Evolutionary conservation across 2,797 vertebrate species (phyloP), one percentile per base, ranked within the genome.

Genomic region (Ptychadena robeensis): DNA sequence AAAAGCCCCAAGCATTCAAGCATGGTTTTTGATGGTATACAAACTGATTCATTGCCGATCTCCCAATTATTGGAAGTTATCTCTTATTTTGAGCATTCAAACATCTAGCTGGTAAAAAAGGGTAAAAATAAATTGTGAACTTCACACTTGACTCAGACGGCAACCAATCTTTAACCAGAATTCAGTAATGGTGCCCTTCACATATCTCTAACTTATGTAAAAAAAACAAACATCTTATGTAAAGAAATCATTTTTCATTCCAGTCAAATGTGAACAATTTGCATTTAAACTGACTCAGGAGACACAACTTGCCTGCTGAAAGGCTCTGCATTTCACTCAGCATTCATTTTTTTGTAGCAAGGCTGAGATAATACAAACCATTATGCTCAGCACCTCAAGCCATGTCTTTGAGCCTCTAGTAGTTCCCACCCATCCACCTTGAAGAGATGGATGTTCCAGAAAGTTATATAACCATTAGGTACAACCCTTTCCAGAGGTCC

Each of bases 311-410:
- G 61, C 44, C 48, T 34, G 61, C 32, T 44, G 73, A 74, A 74
- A 74, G 61, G 30, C 35, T 74, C 61, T 34, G 34, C 31, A 48
- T 74, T 74, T 35, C 22, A 31, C 40, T 53, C 27, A 22, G 12
- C 40, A 22, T 53, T 53, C 44, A 53, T 53, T 53, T 53, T 40
- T 22, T 48, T 22, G 25, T 28, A 64, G 5, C 27, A 64, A 64
- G 61, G 5, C 11, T 27, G 27, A 31, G 10, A 27, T 64, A 31
- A 27, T 64, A 12, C 61, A 30, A 31, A 31, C 14, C 61, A 64
- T 64, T 64, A 27, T 64, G 61, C 27, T 53, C 18, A 53, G 44
- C 44, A 7, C 18, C 22, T 44, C 40, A 44, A 44, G 40, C 44
- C 1, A 6, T 22, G 44, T 53, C 18, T 53, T 18, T n/a, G 3